Conservation (phyloP, 2,888 invertebrate species). For the Carterocephalus palaemon region DNA sequence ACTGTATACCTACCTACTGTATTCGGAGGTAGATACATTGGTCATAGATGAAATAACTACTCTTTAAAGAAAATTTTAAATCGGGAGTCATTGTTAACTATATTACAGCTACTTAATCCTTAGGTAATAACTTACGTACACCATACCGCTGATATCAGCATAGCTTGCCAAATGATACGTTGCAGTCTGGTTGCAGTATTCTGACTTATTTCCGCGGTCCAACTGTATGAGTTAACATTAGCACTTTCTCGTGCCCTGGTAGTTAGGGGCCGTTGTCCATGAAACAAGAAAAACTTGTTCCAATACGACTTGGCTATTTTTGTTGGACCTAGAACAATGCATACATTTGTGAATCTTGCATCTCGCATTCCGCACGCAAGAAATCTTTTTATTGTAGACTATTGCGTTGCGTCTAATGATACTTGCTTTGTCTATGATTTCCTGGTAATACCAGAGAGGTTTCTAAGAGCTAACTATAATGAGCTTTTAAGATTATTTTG, state of each 20-base stretch:
- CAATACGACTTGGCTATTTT: slow-evolving; percentile 19
- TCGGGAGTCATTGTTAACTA: too few species aligned
- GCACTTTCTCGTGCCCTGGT: slow-evolving; percentile 21
- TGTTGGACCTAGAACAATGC: slow-evolving; percentile 22
- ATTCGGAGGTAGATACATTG: too few species aligned
- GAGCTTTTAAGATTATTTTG: background rate
- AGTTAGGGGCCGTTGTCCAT: slow-evolving; percentile 24
- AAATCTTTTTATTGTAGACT: slow-evolving; percentile 20
- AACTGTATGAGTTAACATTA: slow-evolving; percentile 12
- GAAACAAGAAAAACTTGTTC: slow-evolving; percentile 23
- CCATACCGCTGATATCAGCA: slow-evolving; percentile 5
- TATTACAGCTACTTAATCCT: too few species aligned
- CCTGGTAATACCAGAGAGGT: slow-evolving; percentile 6
- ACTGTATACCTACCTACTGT: too few species aligned
- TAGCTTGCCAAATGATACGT: slow-evolving; percentile 18
- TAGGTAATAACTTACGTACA: slow-evolving; percentile 7
- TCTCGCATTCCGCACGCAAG: slow-evolving; percentile 23
- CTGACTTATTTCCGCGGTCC: slow-evolving; percentile 22
- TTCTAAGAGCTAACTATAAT: slow-evolving; percentile 5
- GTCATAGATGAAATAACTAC: too few species aligned
- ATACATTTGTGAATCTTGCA: slow-evolving; percentile 24
- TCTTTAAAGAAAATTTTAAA: too few species aligned
- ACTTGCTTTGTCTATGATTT: slow-evolving; percentile 13
- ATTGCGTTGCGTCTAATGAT: slow-evolving; percentile 20
- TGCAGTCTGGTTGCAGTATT: slow-evolving; percentile 16